phyloP scores from a whole-genome alignment of 2,113 vertebrate species.

The Syngnathus floridae region DNA sequence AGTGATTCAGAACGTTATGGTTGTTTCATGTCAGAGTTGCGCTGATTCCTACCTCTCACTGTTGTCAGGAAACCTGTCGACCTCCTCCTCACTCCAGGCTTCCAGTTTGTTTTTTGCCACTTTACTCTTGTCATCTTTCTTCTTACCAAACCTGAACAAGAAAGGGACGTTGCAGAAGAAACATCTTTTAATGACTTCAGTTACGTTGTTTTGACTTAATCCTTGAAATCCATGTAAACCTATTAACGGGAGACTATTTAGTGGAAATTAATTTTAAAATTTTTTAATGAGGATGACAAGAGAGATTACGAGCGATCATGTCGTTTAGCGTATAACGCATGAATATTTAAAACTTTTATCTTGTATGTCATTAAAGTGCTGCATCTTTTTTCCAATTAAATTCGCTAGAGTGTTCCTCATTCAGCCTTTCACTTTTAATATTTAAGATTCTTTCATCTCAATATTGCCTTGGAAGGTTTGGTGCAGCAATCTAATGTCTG shows the following conservation, averaged over 20 bases:
- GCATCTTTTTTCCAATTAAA: slow-evolving; percentile 6
- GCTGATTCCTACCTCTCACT: slow-evolving; percentile 34
- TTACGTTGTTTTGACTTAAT: background rate
- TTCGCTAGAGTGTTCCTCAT: slow-evolving; percentile 11
- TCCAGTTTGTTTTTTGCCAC: slow-evolving; percentile 71
- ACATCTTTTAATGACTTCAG: background rate
- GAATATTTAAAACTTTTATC: slow-evolving; percentile 35
- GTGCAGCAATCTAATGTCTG: slow-evolving; percentile 62
- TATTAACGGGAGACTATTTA: background rate
- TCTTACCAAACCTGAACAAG: slow-evolving; percentile 83
- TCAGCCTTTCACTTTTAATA: slow-evolving; percentile 32
- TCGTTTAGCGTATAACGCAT: slow-evolving; percentile 31
- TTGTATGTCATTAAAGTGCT: background rate
- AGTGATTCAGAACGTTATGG: slow-evolving; percentile 11
- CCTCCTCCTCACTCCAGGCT: slow-evolving; percentile 77
- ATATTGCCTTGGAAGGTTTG: slow-evolving; percentile 23
- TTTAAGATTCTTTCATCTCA: slow-evolving; percentile 39
- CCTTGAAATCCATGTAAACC: slow-evolving; percentile 1
- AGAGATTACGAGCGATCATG: background rate
- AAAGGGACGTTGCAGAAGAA: background rate
- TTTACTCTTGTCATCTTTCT: slow-evolving; percentile 81
- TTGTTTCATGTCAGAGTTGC: background rate
- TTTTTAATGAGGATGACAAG: slow-evolving; percentile 32
- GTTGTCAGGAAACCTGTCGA: slow-evolving; percentile 72
- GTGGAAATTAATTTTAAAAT: background rate